phyloP scores from a whole-genome alignment of 2,797 vertebrate genomes.

The Tokudaia muenninki region DNA sequence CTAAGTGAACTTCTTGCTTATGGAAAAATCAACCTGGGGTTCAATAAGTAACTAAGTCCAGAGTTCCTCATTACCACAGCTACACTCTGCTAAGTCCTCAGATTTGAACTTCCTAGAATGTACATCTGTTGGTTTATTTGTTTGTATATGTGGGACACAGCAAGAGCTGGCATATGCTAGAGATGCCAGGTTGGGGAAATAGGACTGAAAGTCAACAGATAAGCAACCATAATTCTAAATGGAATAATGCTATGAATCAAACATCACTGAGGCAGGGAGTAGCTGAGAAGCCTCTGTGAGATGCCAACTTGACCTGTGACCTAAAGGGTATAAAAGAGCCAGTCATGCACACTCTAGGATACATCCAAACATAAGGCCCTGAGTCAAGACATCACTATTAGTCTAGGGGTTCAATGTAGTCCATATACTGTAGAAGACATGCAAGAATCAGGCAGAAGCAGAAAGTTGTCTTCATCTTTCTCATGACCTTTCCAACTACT shows the following conservation, averaged over 20 bases:
- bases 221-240: background rate
- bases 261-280: background rate
- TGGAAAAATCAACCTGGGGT: constrained; percentile 21
- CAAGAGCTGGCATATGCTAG: background rate
- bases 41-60: background rate
- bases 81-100: background rate
- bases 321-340: background rate
- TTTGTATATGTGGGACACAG: background rate
- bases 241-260: background rate
- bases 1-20: background rate
- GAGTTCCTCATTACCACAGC: background rate
- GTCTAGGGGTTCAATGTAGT: background rate
- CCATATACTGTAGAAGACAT: background rate
- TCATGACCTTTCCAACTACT: background rate
- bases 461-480: background rate
- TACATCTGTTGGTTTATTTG: background rate
- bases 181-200: background rate
- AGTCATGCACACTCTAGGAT: background rate
- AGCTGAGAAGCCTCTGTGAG: background rate
- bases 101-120: background rate
- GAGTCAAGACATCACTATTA: background rate
- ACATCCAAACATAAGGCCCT: background rate
- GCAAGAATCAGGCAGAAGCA: background rate
- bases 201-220: background rate
- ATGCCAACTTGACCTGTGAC: background rate